Evolutionary conservation across 2,113 vertebrate species (phyloP).

Genomic region (Herpailurus yagouaroundi): DNA sequence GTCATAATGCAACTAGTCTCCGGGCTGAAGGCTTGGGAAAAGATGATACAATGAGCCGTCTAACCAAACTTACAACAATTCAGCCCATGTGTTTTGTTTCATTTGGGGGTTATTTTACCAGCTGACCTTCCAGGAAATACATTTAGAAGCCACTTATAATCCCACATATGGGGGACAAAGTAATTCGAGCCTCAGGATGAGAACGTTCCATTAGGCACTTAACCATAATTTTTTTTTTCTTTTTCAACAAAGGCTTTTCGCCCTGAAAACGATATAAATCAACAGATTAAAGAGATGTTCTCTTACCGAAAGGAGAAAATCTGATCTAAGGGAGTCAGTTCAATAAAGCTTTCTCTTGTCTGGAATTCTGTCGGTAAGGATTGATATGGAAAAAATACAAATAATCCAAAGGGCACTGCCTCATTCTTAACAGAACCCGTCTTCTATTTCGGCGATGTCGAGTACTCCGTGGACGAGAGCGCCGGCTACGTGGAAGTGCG

Average conservation of each 20-base stretch:
- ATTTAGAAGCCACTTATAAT: neutral
- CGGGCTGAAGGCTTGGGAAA: neutral
- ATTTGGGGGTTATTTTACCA: neutral
- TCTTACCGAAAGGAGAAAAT: neutral
- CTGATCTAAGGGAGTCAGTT: neutral
- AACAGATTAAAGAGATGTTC: neutral
- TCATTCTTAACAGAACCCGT: constrained; percentile 88
- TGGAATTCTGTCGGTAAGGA: neutral
- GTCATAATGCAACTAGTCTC: neutral
- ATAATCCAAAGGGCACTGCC: neutral
- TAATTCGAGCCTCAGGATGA: neutral
- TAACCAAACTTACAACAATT: neutral
- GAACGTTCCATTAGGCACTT: neutral
- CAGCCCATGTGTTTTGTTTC: neutral
- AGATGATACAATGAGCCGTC: neutral
- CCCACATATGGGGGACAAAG: neutral
- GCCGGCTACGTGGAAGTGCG: constrained; percentile 90
- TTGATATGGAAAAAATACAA: neutral
- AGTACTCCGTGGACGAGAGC: constrained; percentile 93
- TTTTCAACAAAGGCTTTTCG: neutral
- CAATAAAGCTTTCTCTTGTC: neutral
- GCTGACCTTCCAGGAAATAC: neutral
- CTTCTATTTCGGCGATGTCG: constrained; percentile 92
- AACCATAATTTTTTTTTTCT: neutral
- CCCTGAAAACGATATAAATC: neutral